Percentiles rank a stretch among this genome's conserved stretches.
Evolutionary conservation across 1,140 invertebrate genomes (phyloP).

Genomic region (Rhagoletis pomonella): DNA sequence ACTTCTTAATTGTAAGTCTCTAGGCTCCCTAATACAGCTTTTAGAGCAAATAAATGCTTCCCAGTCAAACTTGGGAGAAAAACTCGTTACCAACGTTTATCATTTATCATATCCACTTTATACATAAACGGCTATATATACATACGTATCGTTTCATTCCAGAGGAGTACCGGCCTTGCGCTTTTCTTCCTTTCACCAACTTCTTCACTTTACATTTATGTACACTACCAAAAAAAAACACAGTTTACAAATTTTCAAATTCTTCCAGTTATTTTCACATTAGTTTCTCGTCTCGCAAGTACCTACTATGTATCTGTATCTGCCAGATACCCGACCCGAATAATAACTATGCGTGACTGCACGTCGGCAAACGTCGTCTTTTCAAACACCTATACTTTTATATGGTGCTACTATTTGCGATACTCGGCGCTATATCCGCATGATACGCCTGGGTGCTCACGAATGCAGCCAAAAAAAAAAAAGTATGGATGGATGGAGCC

Average conservation of each 20-base stretch:
- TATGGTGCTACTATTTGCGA: neutral
- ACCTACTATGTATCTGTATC: neutral
- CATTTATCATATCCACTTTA: too few relatives aligned
- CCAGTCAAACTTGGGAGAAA: too few relatives aligned
- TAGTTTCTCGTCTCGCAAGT: neutral
- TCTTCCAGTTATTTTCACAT: conserved; percentile 5
- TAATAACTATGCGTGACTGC: conserved; percentile 40
- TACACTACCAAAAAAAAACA: neutral
- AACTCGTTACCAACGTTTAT: too few relatives aligned
- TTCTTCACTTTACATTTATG: neutral
- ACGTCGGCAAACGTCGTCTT: conserved; percentile 39
- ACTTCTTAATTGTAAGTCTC: too few relatives aligned
- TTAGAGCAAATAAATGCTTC: too few relatives aligned
- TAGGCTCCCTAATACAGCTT: too few relatives aligned
- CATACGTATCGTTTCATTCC: too few relatives aligned
- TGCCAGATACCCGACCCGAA: conserved; percentile 32
- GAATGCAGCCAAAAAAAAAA: neutral
- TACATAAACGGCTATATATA: too few relatives aligned
- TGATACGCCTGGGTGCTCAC: neutral
- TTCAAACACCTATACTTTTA: neutral
- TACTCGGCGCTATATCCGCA: neutral
- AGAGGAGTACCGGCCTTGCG: neutral
- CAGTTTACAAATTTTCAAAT: neutral
- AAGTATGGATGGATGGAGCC: neutral
- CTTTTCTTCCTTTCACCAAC: neutral